Conservation (phyloP, 2,113 vertebrate species). For the Stegastes partitus region DNA sequence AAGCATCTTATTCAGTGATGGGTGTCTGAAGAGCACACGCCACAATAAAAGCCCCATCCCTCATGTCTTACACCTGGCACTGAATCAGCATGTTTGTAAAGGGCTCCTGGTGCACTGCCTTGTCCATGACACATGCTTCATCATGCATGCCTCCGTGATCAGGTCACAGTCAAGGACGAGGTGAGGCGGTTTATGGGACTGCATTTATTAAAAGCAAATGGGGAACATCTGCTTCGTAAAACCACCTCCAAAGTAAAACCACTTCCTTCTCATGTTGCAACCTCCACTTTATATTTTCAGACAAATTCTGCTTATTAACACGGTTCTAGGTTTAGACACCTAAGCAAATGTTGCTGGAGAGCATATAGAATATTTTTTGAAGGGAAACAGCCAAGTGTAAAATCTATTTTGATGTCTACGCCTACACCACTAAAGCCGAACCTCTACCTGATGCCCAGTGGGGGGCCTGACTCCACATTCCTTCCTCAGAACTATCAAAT, state of each 20-base stretch:
- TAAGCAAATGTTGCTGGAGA: slow-evolving; percentile 35
- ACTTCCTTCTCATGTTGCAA: not conserved
- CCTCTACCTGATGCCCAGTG: slow-evolving; percentile 36
- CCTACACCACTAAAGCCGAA: slow-evolving; percentile 21
- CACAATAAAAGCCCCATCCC: slow-evolving; percentile 48
- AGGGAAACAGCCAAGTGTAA: slow-evolving; percentile 28
- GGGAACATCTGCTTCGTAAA: not conserved
- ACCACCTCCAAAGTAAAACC: not conserved
- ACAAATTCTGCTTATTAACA: slow-evolving; percentile 15
- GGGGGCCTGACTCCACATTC: slow-evolving; percentile 34
- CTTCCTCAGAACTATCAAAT: slow-evolving; percentile 23
- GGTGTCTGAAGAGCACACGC: slow-evolving; percentile 41
- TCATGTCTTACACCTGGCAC: slow-evolving; percentile 49
- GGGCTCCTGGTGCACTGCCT: not conserved
- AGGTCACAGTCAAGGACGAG: slow-evolving; percentile 53
- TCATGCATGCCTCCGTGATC: slow-evolving; percentile 24
- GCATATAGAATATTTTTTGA: slow-evolving; percentile 21
- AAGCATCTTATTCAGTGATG: slow-evolving; percentile 44
- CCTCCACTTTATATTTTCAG: not conserved
- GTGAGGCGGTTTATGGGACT: slow-evolving; percentile 1
- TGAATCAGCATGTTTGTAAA: slow-evolving; percentile 69
- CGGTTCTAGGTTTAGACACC: slow-evolving; percentile 1
- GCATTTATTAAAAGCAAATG: slow-evolving; percentile 11
- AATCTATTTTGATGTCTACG: slow-evolving; percentile 54
- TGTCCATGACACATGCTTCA: slow-evolving; percentile 37